Evolutionary conservation across 2,797 vertebrate species (phyloP).

Genomic region (Pachyuromys duprasi): DNA sequence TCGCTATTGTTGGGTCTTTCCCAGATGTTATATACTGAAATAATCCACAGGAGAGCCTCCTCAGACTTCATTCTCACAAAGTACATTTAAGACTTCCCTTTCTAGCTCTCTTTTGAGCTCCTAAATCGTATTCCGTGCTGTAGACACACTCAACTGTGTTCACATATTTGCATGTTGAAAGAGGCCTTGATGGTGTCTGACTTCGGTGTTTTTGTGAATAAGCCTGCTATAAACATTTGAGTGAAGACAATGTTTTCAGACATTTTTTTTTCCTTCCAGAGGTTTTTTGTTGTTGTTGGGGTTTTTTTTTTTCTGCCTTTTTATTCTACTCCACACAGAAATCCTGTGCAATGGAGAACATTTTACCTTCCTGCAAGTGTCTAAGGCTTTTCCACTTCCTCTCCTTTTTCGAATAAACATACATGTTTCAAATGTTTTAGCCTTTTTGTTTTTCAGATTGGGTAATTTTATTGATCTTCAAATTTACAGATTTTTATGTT

Average conservation of each 20-base stretch:
- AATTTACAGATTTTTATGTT: background rate
- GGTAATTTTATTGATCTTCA: background rate
- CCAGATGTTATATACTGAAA: background rate
- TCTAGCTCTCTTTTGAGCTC: background rate
- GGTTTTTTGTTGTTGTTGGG: no score
- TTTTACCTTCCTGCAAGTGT: background rate
- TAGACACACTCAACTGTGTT: background rate
- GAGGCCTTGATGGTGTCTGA: background rate
- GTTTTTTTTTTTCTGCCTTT: background rate
- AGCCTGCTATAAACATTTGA: slow-evolving; percentile 6
- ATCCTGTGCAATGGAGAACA: background rate
- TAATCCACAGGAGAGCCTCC: background rate
- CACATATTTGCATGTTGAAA: background rate
- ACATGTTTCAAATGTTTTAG: background rate
- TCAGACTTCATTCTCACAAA: background rate
- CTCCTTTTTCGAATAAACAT: background rate
- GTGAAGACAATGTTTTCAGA: background rate
- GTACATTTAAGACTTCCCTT: background rate
- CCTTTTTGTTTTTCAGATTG: background rate
- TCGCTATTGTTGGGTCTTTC: background rate
- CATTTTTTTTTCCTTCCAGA: slow-evolving; percentile 38
- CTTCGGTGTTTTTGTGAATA: background rate
- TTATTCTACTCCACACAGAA: background rate
- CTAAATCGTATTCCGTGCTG: background rate
- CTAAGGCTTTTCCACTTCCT: background rate